These are phyloP conservation scores for Tachuris rubrigastra DNA, from an alignment of 2,113 vertebrate species.

Conservation along the genomic window DNA sequence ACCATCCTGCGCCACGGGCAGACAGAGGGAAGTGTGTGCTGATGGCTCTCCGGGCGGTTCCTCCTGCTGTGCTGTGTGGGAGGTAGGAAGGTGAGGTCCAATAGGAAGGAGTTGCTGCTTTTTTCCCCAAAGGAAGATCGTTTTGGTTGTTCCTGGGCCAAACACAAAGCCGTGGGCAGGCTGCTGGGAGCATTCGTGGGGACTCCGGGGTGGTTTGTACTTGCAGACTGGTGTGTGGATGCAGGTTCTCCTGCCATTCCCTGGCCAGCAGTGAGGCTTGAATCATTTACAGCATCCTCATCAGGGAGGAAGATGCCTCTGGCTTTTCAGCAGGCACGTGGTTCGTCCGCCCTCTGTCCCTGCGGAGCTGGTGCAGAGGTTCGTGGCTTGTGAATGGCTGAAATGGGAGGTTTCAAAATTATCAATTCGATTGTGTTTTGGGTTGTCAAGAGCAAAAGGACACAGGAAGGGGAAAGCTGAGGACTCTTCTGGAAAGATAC, in stretches of 20 bases:
- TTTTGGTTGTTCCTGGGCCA: not conserved
- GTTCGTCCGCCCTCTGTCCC: not conserved
- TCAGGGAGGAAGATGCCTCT: not conserved
- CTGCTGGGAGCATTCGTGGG: not conserved
- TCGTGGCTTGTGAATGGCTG: not conserved
- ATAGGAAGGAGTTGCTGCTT: not conserved
- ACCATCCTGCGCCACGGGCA: accelerated
- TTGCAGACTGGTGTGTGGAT: not conserved
- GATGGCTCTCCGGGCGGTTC: not conserved
- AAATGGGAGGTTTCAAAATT: not conserved
- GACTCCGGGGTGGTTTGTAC: too few relatives aligned
- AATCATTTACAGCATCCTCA: accelerated
- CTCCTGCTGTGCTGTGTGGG: not conserved
- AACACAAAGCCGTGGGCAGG: not conserved
- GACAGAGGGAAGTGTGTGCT: accelerated
- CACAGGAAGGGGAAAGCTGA: not conserved
- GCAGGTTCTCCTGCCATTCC: not conserved
- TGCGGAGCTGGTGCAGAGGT: not conserved
- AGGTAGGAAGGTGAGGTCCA: not conserved
- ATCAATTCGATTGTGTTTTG: not conserved
- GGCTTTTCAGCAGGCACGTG: not conserved
- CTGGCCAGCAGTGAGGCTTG: not conserved
- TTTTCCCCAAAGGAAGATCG: not conserved
- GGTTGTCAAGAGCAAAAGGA: not conserved
- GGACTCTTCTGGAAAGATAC: not conserved